Evolutionary conservation across 2,888 invertebrate genomes (phyloP), one percentile per base, ranked within the genome.

Genomic region (Standfussiana lucernea): DNA sequence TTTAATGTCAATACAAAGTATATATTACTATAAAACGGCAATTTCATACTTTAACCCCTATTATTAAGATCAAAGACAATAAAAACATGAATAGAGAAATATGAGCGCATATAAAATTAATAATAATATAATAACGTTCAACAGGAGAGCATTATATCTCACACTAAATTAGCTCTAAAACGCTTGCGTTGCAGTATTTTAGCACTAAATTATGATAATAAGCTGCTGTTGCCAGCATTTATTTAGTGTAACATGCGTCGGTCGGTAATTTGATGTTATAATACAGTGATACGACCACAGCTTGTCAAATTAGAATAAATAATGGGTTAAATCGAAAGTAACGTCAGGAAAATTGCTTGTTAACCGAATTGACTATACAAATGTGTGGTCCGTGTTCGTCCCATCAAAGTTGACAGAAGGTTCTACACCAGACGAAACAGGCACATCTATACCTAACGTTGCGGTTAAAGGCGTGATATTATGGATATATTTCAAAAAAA

Each of bases 151-250:
- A 69, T 50, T 66, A 76, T 69, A 77, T 81, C 65, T 80, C 66
- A 42, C 77, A 86, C 77, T 76, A 81, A 78, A 87, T 84, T 72
- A 67, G n/a, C 72, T 72, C 72, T 73, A 76, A 86, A 79, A 83
- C 35, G 73, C 71, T 75, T 61, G 65, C 50, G 67, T 56, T 77
- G 72, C 65, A 70, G 69, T 83, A 82, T 71, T 86, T 83, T 86
- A 45, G 79, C 69, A 69, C 37, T 78, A 79, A 77, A 83, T 86
- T 78, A 78, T 82, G 85, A 7, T 82, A 82, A 85, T 71, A 70
- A 21, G 45, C 35, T 56, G 65, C 47, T 72, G 84, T 66, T 62
- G 42, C 32, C 40, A 72, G 13, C 28, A 72, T 74, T 74, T 74
- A 86, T 72, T 85, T 75, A 73, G 61, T 69, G 72, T 56, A 24